Conservation (phyloP, 2,888 invertebrate genomes). For the Cheilosia soror region DNA sequence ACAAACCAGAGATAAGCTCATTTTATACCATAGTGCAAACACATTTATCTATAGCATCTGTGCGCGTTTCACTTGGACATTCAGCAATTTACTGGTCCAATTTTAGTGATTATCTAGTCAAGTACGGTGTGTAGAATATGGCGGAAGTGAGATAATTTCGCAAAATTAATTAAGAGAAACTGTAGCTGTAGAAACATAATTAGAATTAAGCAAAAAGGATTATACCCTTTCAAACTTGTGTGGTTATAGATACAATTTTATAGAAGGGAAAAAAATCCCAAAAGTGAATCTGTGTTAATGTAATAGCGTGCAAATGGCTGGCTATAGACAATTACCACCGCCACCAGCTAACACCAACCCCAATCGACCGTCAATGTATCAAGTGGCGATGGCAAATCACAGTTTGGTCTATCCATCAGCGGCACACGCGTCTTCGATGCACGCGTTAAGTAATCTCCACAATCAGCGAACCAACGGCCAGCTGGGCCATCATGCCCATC, state of each 20-base stretch:
- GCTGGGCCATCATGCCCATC: slow-evolving; percentile 78
- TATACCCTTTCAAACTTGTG: neutral
- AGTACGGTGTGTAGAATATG: slow-evolving; percentile 46
- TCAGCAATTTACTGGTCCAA: slow-evolving; percentile 53
- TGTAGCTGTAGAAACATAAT: slow-evolving; percentile 7
- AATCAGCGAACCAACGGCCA: slow-evolving; percentile 80
- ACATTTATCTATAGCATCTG: slow-evolving; percentile 55
- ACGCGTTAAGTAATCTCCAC: slow-evolving; percentile 82
- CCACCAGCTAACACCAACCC: slow-evolving; percentile 77
- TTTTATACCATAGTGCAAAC: slow-evolving; percentile 52
- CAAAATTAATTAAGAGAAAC: slow-evolving; percentile 5
- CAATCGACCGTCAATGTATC: slow-evolving; percentile 81
- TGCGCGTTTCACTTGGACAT: slow-evolving; percentile 67
- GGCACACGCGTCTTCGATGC: slow-evolving; percentile 82
- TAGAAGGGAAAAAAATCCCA: slow-evolving; percentile 3
- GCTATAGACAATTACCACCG: slow-evolving; percentile 79
- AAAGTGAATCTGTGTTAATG: slow-evolving; percentile 46
- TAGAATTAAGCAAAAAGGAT: neutral
- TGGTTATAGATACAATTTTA: slow-evolving; percentile 17
- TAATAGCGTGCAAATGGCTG: slow-evolving; percentile 75
- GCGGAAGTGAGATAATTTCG: slow-evolving; percentile 44
- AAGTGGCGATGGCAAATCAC: slow-evolving; percentile 83
- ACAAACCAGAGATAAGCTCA: slow-evolving; percentile 51
- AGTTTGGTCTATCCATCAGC: slow-evolving; percentile 84
- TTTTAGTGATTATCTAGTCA: slow-evolving; percentile 59